Evolutionary conservation across 2,113 vertebrate genomes (phyloP).

Genomic region (Pachyramphus minor): DNA sequence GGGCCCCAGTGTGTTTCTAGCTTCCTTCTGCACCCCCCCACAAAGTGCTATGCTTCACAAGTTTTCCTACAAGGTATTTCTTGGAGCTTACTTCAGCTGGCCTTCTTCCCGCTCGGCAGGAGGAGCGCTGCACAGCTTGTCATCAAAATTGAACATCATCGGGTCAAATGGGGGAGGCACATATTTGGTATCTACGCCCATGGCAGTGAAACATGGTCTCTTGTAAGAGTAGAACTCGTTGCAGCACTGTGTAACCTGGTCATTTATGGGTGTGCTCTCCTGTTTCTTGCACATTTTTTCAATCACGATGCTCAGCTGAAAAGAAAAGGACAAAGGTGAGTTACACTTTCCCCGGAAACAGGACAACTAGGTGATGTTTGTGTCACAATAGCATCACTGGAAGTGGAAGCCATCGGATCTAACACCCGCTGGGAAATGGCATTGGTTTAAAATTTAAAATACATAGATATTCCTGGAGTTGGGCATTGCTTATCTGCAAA

Average conservation of each 20-base stretch:
- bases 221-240: conserved; percentile 46
- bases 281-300: conserved; percentile 68
- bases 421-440: background rate
- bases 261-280: conserved; percentile 50
- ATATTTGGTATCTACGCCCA: conserved; percentile 62
- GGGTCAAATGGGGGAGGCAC: conserved; percentile 59
- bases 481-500: background rate
- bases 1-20: background rate
- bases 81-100: conserved; percentile 35
- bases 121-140: conserved; percentile 53
- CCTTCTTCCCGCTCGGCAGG: background rate
- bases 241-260: conserved; percentile 67
- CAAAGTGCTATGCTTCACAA: background rate
- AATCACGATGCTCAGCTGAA: conserved; percentile 65
- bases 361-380: background rate
- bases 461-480: background rate
- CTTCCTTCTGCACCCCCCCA: background rate
- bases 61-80: background rate
- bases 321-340: background rate
- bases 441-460: background rate
- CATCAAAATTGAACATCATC: conserved; percentile 53
- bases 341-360: background rate
- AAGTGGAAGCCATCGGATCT: background rate
- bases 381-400: background rate
- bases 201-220: conserved; percentile 65